These are phyloP conservation scores for Sisyra nigra DNA, from an alignment of 2,888 invertebrate genomes.

Conservation along the genomic window DNA sequence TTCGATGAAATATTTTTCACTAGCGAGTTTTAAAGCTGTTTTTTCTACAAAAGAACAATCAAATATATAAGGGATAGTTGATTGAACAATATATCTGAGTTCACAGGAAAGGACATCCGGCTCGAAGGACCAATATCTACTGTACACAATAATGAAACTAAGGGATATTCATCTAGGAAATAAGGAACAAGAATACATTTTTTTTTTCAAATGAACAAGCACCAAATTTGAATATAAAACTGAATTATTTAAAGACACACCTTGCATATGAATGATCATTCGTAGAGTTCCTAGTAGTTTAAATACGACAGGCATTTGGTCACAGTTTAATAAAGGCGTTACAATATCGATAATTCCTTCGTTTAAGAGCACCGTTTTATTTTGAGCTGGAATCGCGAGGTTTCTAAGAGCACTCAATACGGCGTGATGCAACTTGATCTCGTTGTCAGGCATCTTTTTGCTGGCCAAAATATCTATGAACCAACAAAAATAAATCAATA, in stretches of 20 bases:
- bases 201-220: no score
- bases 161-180: no score
- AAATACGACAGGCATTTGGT: slow-evolving; percentile 68
- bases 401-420: slow-evolving; percentile 64
- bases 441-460: slow-evolving; percentile 40
- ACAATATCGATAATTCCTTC: slow-evolving; percentile 58
- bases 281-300: slow-evolving; percentile 72
- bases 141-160: no score
- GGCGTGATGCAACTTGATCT: slow-evolving; percentile 52
- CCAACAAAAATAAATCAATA: not conserved
- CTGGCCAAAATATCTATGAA: slow-evolving; percentile 29
- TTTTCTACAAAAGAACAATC: slow-evolving; percentile 40
- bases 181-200: no score
- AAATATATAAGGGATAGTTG: no score
- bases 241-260: slow-evolving; percentile 25
- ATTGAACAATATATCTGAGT: no score
- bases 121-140: no score
- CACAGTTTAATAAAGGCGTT: slow-evolving; percentile 48
- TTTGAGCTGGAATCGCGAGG: slow-evolving; percentile 52
- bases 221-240: no score
- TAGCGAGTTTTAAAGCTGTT: slow-evolving; percentile 50
- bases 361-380: slow-evolving; percentile 56
- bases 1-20: slow-evolving; percentile 41
- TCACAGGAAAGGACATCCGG: no score
- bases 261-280: slow-evolving; percentile 75